Evolutionary conservation across 2,113 vertebrate genomes (phyloP).

Genomic region (Otus sunia): DNA sequence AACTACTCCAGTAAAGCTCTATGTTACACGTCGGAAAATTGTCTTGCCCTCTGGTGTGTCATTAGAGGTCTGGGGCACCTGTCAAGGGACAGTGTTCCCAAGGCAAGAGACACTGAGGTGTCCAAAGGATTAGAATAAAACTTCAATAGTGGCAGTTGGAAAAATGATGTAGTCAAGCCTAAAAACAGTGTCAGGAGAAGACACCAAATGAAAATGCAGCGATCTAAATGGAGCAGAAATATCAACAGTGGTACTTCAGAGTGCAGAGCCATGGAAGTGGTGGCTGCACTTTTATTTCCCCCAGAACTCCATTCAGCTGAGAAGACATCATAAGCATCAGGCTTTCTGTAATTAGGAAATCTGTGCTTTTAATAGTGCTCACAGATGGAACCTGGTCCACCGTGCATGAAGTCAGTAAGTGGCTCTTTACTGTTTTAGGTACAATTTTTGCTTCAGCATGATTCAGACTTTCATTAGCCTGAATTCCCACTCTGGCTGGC

Average conservation of each 20-base stretch:
- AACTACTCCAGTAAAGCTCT: not conserved
- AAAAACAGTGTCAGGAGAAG: not conserved
- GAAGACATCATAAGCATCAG: not conserved
- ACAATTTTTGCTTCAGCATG: not conserved
- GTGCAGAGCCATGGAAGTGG: not conserved
- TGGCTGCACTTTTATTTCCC: not conserved
- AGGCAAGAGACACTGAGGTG: not conserved
- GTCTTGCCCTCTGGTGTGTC: not conserved
- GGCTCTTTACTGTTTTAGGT: not conserved
- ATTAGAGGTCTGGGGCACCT: not conserved
- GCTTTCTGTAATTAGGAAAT: not conserved
- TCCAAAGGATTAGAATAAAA: not conserved
- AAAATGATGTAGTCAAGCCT: not conserved
- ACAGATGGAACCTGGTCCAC: not conserved
- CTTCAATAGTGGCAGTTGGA: not conserved
- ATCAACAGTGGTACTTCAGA: not conserved
- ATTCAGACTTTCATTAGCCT: not conserved
- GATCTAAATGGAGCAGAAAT: not conserved
- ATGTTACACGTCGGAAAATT: not conserved
- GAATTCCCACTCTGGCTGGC: not conserved
- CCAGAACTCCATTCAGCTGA: not conserved
- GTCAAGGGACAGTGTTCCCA: not conserved
- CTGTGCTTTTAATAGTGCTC: not conserved
- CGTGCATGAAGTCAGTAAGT: accelerated
- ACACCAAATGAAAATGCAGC: not conserved